These are phyloP conservation scores for Zaprionus inermis DNA, from an alignment of 1,140 invertebrate genomes.

Conservation along the genomic window DNA sequence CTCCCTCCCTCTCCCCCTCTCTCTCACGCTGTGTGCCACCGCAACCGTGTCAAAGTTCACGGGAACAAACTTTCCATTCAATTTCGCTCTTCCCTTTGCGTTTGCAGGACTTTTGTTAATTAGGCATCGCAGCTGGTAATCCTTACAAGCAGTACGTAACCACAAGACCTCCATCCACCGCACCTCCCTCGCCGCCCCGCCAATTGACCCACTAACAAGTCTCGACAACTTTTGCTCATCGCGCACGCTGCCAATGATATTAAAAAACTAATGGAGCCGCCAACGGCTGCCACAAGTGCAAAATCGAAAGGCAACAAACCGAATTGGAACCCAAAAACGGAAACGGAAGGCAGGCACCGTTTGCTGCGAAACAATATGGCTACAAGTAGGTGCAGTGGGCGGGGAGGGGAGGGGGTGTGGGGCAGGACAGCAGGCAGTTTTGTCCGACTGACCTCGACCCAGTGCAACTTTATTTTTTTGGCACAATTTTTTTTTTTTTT, in stretches of 20 bases:
- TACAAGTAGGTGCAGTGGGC: too few relatives aligned
- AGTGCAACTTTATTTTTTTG: constrained; percentile 48
- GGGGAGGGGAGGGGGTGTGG: not conserved
- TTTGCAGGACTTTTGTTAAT: constrained; percentile 68
- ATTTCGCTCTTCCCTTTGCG: constrained; percentile 8
- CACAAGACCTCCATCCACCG: not conserved
- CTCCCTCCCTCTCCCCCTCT: not conserved
- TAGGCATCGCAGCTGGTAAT: constrained; percentile 46
- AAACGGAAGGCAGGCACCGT: not conserved
- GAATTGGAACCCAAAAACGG: not conserved
- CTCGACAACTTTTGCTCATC: constrained; percentile 57
- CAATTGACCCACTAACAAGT: constrained; percentile 65
- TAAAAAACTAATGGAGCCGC: constrained; percentile 47
- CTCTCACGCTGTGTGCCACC: not conserved
- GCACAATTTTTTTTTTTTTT: constrained; percentile 1
- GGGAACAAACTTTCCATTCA: constrained; percentile 39
- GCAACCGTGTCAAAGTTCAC: constrained; percentile 70
- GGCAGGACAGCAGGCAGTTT: not conserved
- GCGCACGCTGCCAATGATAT: constrained; percentile 30
- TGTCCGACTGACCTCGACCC: constrained; percentile 59
- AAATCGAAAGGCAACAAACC: constrained; percentile 69
- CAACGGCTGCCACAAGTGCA: constrained; percentile 20
- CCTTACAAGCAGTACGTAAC: not conserved
- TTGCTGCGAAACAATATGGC: constrained; percentile 16
- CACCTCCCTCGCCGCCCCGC: not conserved